These are phyloP conservation scores for Drosophila erecta DNA, from an alignment of 1,140 invertebrate species.

Conservation along the genomic window DNA sequence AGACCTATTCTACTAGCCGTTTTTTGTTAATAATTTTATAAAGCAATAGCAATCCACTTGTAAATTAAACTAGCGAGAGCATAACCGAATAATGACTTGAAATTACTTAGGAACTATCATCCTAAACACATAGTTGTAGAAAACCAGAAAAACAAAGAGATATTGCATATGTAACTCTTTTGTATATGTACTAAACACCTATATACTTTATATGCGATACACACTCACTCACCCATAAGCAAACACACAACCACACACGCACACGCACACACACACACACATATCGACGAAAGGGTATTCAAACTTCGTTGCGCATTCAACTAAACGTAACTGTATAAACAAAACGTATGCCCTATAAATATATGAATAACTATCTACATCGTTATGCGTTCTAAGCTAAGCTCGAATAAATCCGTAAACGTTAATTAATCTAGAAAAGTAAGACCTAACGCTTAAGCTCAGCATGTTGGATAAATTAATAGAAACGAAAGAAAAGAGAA, in stretches of 20 bases:
- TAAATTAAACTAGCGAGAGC: constrained; percentile 50
- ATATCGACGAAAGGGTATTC: constrained; percentile 64
- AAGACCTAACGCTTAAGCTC: constrained; percentile 63
- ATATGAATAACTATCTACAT: constrained; percentile 66
- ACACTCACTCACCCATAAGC: constrained; percentile 16
- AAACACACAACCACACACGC: constrained; percentile 25
- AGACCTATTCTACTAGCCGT: constrained; percentile 45
- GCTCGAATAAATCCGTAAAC: constrained; percentile 73
- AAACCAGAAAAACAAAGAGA: constrained; percentile 10
- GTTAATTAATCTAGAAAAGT: constrained; percentile 71
- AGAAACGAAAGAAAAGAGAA: constrained; percentile 41
- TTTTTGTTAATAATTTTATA: constrained; percentile 71
- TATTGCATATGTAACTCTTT: constrained; percentile 57
- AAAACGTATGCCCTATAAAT: constrained; percentile 48
- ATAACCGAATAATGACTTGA: constrained; percentile 39
- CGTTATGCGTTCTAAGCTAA: constrained; percentile 80
- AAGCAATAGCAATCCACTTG: constrained; percentile 46
- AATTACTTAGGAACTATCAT: constrained; percentile 42
- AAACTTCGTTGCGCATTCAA: constrained; percentile 64
- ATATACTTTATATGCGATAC: constrained; percentile 21
- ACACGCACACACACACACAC: constrained; percentile 31
- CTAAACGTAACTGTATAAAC: constrained; percentile 68
- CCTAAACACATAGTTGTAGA: constrained; percentile 13
- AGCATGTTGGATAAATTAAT: constrained; percentile 74
- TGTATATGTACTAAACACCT: constrained; percentile 67